Evolutionary conservation across 2,113 vertebrate species (phyloP), one percentile per base, ranked within the genome.

Genomic region (Plotosus lineatus): DNA sequence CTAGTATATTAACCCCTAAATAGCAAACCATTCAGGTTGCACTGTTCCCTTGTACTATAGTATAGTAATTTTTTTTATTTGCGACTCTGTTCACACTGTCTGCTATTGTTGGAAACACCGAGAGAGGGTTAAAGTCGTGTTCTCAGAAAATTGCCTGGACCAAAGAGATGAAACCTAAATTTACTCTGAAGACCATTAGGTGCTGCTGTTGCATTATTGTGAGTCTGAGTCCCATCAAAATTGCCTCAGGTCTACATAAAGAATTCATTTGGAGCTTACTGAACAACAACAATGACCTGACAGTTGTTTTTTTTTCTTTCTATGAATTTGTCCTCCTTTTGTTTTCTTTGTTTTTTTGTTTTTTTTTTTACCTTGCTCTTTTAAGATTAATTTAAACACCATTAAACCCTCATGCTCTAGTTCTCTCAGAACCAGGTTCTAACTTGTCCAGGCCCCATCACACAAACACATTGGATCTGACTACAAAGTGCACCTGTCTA

Each of bases 201-300:
- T 84, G 85, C 69, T 83, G 85, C 85, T 86, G 78, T 86, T 86
- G 82, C 36, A 75, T 68, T 81, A 23, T 23, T 23, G 23, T 50
- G 17, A 23, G 48, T 50, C 4, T 36, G 31, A 9, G 6, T 51
- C 5, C 42, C 4, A 5, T 36, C 28, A 28, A n/a, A 50, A 23
- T 60, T 65, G 58, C 12, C 6, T n/a, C 8, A 44, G 23, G 19
- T 60, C 2, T n/a, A 61, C 2, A 36, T 12, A 26, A 28, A 28
- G 21, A 17, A 26, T 71, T 26, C 19, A 71, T 0, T 23, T 71
- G 11, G 38, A n/a, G 42, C 46, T 81, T 56, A 1, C 28, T 10
- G 3, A 31, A 44, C 40, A 80, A 60, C 40, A 46, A 44, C 55
- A 63, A 51, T 23, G 4, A 4, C 11, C 26, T 75, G 42, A 53